Conservation (phyloP, 2,797 vertebrate species). For the Peromyscus attwateri region DNA sequence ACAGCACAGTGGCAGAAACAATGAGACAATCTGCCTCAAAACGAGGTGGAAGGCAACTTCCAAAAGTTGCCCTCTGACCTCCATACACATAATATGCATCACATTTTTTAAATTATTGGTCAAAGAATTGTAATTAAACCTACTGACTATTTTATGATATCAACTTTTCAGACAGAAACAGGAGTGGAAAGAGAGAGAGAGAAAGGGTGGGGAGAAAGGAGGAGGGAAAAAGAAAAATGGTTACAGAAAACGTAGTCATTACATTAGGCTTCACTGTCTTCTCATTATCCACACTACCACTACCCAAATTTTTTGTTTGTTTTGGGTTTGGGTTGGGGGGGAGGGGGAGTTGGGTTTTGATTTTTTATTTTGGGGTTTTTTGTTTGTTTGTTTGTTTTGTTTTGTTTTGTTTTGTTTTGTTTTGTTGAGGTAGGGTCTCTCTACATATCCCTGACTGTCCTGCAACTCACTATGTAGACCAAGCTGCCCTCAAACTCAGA, state of each 20-base stretch:
- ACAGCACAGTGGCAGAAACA: not conserved
- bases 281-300: not conserved
- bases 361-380: too few relatives aligned
- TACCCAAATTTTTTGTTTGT: not conserved
- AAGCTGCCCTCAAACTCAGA: not conserved
- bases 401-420: not conserved
- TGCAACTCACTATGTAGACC: not conserved
- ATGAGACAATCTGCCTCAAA: not conserved
- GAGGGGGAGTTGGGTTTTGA: too few relatives aligned
- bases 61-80: not conserved
- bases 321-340: not conserved
- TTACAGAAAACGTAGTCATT: not conserved
- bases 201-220: rapidly evolving
- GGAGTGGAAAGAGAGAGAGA: not conserved
- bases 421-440: not conserved
- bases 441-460: not conserved
- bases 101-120: not conserved
- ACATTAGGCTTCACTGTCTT: not conserved
- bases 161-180: not conserved
- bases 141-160: not conserved
- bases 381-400: not conserved
- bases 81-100: too few relatives aligned
- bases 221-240: rapidly evolving
- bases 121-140: not conserved
- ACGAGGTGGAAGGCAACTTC: not conserved